Conservation (phyloP, 2,113 vertebrate species). For the Cyprinus carpio region DNA sequence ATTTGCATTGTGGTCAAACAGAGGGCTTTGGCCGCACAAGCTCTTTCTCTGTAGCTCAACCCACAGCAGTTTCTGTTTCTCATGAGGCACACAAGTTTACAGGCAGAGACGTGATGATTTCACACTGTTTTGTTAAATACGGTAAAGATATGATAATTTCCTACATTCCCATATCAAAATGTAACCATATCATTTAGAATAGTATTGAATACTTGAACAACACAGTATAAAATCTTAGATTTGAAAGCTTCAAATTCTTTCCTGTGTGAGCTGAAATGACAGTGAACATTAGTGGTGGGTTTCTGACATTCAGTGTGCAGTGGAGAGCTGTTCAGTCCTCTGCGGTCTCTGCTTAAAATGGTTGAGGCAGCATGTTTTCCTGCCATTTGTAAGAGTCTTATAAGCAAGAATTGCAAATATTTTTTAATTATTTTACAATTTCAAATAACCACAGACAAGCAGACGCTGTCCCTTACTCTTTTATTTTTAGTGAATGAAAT, state of each 20-base stretch:
- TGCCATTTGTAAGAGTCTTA: background rate
- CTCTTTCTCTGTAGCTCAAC: background rate
- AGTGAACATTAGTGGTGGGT: background rate
- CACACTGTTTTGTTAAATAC: background rate
- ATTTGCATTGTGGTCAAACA: background rate
- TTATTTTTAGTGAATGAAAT: background rate
- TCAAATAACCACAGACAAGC: background rate
- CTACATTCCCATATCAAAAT: background rate
- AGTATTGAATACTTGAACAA: background rate
- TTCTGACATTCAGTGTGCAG: background rate
- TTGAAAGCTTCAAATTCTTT: background rate
- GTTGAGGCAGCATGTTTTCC: background rate
- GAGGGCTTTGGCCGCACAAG: background rate
- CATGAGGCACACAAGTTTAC: background rate
- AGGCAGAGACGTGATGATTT: background rate
- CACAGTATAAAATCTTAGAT: background rate
- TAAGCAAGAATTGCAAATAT: too few relatives aligned
- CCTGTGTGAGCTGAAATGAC: background rate
- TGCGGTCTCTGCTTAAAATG: background rate
- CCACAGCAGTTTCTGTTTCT: conserved; percentile 3
- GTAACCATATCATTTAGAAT: background rate
- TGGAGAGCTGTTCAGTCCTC: background rate
- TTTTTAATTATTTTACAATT: too few relatives aligned
- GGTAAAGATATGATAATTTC: background rate
- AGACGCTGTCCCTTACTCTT: background rate